These are phyloP conservation scores for Cyclina sinensis DNA, from an alignment of 1,140 invertebrate genomes.

Conservation along the genomic window DNA sequence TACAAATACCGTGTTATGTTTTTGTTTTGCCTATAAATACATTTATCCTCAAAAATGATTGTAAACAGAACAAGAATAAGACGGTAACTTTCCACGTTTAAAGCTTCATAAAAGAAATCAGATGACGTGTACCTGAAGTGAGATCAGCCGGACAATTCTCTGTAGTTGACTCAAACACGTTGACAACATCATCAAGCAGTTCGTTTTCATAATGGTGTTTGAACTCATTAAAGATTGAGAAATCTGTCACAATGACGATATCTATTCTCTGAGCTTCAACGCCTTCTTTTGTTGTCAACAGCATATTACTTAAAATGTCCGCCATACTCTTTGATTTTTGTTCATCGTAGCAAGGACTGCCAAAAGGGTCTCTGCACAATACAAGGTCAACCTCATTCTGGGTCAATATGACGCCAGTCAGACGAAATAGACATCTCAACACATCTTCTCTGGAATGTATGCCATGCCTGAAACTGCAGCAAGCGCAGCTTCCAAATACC, in stretches of 20 bases:
- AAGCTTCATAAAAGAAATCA: too few relatives aligned
- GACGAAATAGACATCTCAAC: background rate
- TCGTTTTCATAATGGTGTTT: background rate
- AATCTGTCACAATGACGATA: background rate
- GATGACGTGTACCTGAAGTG: background rate
- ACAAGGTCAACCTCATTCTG: conserved; percentile 10
- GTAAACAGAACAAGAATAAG: too few relatives aligned
- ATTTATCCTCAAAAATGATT: too few relatives aligned
- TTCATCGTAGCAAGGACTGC: background rate
- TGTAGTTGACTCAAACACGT: background rate
- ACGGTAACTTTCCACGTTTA: too few relatives aligned
- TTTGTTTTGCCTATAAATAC: too few relatives aligned
- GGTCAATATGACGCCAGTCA: conserved; percentile 15
- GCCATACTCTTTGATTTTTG: background rate
- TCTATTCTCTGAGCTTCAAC: background rate
- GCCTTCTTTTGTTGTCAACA: background rate
- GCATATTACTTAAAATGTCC: background rate
- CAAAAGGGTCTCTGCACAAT: background rate
- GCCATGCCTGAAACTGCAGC: background rate
- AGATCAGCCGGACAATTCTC: background rate
- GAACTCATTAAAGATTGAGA: background rate
- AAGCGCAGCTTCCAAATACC: background rate
- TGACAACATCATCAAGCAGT: background rate
- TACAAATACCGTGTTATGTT: too few relatives aligned
- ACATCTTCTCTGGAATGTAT: background rate